Conservation (phyloP, 2,888 invertebrate species). For the Lasioglossum zephyrum region DNA sequence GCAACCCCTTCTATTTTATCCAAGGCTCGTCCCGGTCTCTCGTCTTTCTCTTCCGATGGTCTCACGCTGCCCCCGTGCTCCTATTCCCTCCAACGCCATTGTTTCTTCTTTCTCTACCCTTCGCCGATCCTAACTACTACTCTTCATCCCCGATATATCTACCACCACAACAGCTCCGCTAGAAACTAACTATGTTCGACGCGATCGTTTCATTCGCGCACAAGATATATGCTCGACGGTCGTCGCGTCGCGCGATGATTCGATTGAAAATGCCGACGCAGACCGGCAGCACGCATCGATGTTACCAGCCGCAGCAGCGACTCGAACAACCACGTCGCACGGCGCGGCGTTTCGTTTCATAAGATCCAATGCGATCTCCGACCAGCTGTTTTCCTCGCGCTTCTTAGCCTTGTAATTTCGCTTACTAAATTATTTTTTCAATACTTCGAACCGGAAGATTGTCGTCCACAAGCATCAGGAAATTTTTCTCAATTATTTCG, state of each 20-base stretch:
- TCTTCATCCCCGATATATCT: not conserved
- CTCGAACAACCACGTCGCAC: not conserved
- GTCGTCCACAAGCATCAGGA: rapidly evolving
- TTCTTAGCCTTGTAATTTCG: not conserved
- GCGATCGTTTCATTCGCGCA: not conserved
- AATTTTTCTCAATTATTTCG: not conserved
- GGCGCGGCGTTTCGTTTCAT: not conserved
- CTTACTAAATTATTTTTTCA: not conserved
- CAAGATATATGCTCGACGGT: not conserved
- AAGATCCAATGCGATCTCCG: too few species aligned
- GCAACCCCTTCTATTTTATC: constrained; percentile 47
- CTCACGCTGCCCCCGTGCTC: not conserved
- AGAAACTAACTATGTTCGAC: too few species aligned
- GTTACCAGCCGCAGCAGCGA: constrained; percentile 43
- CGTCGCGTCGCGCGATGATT: constrained; percentile 11
- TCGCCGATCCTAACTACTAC: not conserved
- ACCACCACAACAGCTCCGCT: too few species aligned
- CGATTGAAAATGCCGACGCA: constrained; percentile 39
- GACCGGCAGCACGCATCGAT: constrained; percentile 54
- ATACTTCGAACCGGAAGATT: not conserved
- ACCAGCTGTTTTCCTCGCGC: not conserved
- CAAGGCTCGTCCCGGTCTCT: constrained; percentile 34
- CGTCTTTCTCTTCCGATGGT: constrained; percentile 32
- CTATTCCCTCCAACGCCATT: not conserved
- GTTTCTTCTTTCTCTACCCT: not conserved